phyloP scores from a whole-genome alignment of 2,797 vertebrate species.

The Helostoma temminkii region DNA sequence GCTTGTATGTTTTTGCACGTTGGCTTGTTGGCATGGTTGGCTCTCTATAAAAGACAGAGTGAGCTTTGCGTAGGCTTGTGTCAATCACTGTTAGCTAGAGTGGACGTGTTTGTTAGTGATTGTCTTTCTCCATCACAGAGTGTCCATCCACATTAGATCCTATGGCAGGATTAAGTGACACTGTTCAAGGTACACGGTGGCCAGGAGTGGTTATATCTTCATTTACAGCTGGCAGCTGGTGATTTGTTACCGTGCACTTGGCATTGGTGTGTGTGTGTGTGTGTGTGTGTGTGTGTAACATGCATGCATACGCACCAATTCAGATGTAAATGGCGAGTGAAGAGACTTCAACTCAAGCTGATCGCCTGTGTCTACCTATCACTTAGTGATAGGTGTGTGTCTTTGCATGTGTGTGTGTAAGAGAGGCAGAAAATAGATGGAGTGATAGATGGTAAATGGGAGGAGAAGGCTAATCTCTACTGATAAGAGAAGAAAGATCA shows the following conservation, averaged over 20 bases:
- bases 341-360: conserved; percentile 63
- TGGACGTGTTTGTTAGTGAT: conserved; percentile 74
- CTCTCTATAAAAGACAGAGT: conserved; percentile 33
- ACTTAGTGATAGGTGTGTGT: conserved; percentile 25
- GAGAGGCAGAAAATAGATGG: conserved; percentile 37
- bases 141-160: conserved; percentile 81
- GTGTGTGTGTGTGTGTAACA: conserved; percentile 8
- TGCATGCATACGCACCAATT: conserved; percentile 24
- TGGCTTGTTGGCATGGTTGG: conserved; percentile 9
- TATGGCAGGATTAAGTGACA: conserved; percentile 78
- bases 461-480: conserved; percentile 68
- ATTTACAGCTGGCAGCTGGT: conserved; percentile 76
- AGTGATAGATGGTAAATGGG: conserved; percentile 56
- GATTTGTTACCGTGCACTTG: conserved; percentile 70
- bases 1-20: not conserved
- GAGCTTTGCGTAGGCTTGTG: conserved; percentile 21
- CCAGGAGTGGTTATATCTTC: conserved; percentile 78
- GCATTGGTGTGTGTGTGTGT: conserved; percentile 13
- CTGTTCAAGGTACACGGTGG: conserved; percentile 65
- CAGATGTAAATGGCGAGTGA: conserved; percentile 64
- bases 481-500: conserved; percentile 66
- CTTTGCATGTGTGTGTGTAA: conserved; percentile 13
- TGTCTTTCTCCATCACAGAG: conserved; percentile 72
- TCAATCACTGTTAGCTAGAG: conserved; percentile 72
- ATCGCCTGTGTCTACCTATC: conserved; percentile 53